Evolutionary conservation across 2,113 vertebrate species (phyloP).

Genomic region (Pomatorhinus ruficollis): DNA sequence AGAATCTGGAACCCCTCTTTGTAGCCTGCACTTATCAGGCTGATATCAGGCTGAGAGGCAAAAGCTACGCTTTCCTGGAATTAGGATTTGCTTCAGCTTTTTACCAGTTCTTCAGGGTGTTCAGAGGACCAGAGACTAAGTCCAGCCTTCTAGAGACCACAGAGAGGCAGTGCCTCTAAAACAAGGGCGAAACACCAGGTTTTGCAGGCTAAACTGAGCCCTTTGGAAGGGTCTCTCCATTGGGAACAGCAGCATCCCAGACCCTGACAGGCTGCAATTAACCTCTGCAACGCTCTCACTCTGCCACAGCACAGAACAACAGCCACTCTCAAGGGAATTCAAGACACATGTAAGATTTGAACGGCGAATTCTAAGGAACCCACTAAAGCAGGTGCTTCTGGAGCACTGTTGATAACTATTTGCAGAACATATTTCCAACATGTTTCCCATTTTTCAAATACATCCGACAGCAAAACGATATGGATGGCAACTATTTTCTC

Average conservation of each 20-base stretch:
- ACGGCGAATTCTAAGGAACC: neutral
- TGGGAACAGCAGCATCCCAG: neutral
- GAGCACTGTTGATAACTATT: neutral
- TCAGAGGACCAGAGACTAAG: neutral
- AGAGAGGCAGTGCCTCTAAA: neutral
- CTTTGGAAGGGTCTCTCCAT: neutral
- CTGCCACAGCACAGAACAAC: neutral
- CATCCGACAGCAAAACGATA: neutral
- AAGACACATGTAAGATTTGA: neutral
- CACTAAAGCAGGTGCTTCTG: neutral
- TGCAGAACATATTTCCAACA: neutral
- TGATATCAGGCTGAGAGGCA: neutral
- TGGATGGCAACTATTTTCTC: neutral
- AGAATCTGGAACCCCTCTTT: neutral
- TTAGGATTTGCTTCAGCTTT: neutral
- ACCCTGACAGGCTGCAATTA: neutral
- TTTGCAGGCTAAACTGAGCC: neutral
- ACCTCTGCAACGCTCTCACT: neutral
- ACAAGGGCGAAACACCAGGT: accelerated
- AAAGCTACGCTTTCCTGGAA: neutral
- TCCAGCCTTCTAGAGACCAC: neutral
- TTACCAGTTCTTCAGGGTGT: neutral
- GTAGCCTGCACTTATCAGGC: neutral
- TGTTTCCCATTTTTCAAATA: neutral
- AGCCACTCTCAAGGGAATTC: neutral